Conservation (phyloP, 30 jellyfish, hydroid and myxozoan genomes). For the Hydractinia symbiolongicarpus region DNA sequence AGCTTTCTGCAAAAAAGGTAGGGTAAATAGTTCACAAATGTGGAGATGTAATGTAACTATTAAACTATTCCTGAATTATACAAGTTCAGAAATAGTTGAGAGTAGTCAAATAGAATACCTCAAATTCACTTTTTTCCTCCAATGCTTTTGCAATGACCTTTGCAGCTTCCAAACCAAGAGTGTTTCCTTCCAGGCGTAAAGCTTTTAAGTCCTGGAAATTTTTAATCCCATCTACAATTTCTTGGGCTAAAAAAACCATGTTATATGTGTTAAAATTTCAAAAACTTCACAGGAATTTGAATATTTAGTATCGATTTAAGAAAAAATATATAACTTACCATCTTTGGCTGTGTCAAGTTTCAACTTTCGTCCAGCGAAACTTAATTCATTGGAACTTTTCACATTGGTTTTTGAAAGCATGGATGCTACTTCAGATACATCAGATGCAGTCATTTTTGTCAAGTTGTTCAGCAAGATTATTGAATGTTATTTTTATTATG, state of each 20-base stretch:
- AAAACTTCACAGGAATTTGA: too few relatives aligned
- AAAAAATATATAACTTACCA: conserved; percentile 33
- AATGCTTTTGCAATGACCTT: conserved; percentile 68
- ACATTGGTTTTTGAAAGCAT: conserved; percentile 43
- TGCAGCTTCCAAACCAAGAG: conserved; percentile 93
- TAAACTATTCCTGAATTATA: not conserved
- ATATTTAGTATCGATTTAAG: not conserved
- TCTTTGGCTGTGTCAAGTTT: conserved; percentile 73
- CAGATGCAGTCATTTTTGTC: conserved; percentile 39
- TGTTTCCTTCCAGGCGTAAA: conserved; percentile 75
- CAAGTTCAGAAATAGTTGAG: not conserved
- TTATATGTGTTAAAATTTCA: too few relatives aligned
- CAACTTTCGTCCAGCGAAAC: conserved; percentile 71
- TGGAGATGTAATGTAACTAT: not conserved
- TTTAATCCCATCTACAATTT: conserved; percentile 67
- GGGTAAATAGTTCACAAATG: not conserved
- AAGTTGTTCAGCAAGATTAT: too few relatives aligned
- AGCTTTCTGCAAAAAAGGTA: conserved; percentile 47
- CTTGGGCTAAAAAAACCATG: conserved; percentile 43
- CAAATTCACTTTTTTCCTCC: conserved; percentile 51
- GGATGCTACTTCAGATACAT: conserved; percentile 20
- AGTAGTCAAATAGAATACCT: conserved; percentile 42
- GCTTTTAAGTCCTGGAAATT: conserved; percentile 57
- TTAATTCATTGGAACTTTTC: conserved; percentile 32
- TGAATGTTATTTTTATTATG: too few relatives aligned